Base-by-base conservation (phyloP, 2,113 vertebrate genomes). In the Octodon degus region DNA sequence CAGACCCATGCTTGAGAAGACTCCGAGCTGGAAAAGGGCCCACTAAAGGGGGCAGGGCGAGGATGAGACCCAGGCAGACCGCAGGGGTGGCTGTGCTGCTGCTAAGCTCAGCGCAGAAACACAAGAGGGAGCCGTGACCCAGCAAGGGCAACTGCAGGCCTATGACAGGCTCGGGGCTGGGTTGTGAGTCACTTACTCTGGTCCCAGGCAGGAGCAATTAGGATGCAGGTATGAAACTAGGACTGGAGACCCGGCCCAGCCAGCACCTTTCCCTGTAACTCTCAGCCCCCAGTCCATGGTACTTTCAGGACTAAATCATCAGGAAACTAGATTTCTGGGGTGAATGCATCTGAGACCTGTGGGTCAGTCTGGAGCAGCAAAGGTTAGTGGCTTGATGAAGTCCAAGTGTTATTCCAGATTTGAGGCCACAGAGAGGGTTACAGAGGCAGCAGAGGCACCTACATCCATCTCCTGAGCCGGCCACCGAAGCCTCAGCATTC, bases 41-140 rank as follows among this genome's bases (percentile, higher is more conserved):
- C 25, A 50, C 7, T 9, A 14, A 58, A 53, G 58, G 16, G 0
- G 32, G 55, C 3, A 68, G 70, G 58, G 25, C 22, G 9, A 43
- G 53, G 83, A 79, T 34, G 6, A 2, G 37, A 77, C 50, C 47
- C 1, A 8, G 11, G 34, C 43, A 86, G 50, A 24, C 12, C 24
- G 12, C 74, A 22, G 63, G 86, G 43, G 14, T 7, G 2, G n/a
- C 55, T 16, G 43, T 7, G 13, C 55, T 76, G 47, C 90, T 79
- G 53, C 93, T 83, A 72, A 93, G 89, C 86, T 90, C 84, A 87
- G 90, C 67, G n/a, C 6, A 62, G 43, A 74, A 60, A 85, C 13
- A 85, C 13, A 16, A 16, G 40, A 65, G 4, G 40, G 55, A 88
- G 47, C 55, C 6, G 17, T 3, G 40, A 55, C 32, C 95, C 0